phyloP scores from a whole-genome alignment of 2,888 invertebrate species.

The Psylliodes chrysocephalus region DNA sequence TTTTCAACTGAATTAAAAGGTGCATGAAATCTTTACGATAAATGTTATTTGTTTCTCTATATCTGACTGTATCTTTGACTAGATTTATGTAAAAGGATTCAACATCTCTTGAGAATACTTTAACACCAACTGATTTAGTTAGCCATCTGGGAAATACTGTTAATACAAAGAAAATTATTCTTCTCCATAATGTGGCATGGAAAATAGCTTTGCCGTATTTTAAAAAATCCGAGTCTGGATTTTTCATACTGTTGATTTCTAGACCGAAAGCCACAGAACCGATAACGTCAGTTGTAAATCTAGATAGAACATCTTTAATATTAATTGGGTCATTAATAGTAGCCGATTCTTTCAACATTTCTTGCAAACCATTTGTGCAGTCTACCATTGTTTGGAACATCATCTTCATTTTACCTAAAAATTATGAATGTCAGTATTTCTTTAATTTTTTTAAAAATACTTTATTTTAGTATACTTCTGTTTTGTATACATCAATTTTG shows the following conservation, averaged over 20 bases:
- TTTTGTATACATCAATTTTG: no score
- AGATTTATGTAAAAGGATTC: slow-evolving; percentile 48
- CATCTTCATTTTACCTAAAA: slow-evolving; percentile 69
- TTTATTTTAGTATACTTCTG: no score
- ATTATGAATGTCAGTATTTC: no score
- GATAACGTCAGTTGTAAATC: slow-evolving; percentile 70
- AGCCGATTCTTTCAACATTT: slow-evolving; percentile 37
- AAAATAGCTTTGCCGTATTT: slow-evolving; percentile 47
- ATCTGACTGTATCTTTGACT: slow-evolving; percentile 59
- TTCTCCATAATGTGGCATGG: neutral
- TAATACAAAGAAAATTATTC: neutral
- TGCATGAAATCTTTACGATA: slow-evolving; percentile 66
- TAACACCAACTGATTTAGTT: neutral
- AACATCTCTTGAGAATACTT: slow-evolving; percentile 19
- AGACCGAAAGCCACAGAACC: slow-evolving; percentile 70
- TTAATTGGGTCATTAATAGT: slow-evolving; percentile 35
- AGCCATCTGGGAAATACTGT: neutral
- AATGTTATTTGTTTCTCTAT: slow-evolving; percentile 51
- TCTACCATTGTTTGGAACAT: slow-evolving; percentile 71
- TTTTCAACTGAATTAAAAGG: slow-evolving; percentile 63
- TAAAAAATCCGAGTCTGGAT: slow-evolving; percentile 65
- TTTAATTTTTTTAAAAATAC: no score
- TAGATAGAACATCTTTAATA: slow-evolving; percentile 65
- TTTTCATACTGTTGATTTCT: slow-evolving; percentile 67
- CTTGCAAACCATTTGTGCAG: slow-evolving; percentile 56